Evolutionary conservation across 2,113 vertebrate species (phyloP).

Genomic region (Scomber scombrus): DNA sequence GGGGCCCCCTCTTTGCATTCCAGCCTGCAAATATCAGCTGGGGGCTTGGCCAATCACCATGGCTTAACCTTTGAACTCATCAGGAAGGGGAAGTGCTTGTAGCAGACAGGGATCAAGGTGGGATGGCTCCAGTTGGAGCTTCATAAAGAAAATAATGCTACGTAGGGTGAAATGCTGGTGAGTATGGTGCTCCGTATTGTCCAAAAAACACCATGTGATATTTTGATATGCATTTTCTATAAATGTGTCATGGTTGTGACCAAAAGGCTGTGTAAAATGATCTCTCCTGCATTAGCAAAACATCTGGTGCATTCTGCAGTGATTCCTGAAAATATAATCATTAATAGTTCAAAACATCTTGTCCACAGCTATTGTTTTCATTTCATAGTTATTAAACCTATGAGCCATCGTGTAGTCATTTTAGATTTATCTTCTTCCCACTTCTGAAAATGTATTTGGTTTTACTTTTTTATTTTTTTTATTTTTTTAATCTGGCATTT

Average conservation of each 20-base stretch:
- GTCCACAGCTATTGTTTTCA: background rate
- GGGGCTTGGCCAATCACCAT: conserved; percentile 67
- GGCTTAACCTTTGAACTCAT: conserved; percentile 79
- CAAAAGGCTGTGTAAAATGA: conserved; percentile 14
- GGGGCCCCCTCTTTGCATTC: conserved; percentile 70
- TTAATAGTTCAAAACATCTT: background rate
- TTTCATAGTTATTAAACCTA: background rate
- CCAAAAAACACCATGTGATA: background rate
- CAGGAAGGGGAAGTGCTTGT: conserved; percentile 71
- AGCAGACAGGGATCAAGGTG: conserved; percentile 43
- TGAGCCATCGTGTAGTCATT: background rate
- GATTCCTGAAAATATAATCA: no score
- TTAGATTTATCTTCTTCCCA: conserved; percentile 3
- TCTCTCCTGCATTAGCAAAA: background rate
- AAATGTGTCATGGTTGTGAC: conserved; percentile 9
- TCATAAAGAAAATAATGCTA: background rate
- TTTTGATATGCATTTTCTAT: conserved; percentile 3
- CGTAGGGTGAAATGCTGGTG: background rate
- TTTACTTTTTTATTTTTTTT: no score
- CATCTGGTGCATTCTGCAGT: no score
- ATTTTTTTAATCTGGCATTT: conserved; percentile 20
- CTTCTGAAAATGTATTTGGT: background rate
- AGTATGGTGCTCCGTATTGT: background rate
- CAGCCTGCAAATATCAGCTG: conserved; percentile 67
- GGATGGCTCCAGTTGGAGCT: conserved; percentile 37